Base-by-base conservation (phyloP, 2,888 invertebrate genomes). In the Cacoxenus indagator region DNA sequence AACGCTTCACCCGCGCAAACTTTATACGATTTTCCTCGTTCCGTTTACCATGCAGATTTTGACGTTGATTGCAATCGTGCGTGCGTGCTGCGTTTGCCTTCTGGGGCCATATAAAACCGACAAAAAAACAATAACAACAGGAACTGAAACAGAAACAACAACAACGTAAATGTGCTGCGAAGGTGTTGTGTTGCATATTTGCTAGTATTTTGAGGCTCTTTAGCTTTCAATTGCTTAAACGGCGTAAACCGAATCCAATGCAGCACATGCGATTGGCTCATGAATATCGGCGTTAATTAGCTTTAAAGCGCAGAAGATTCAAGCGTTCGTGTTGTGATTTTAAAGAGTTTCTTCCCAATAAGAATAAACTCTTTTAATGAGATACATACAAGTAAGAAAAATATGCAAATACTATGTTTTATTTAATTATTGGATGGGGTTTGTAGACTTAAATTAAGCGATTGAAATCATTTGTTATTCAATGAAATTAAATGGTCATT, bases 1-100 rank as follows among this genome's bases (percentile, higher is more conserved):
- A 59, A 31, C 59, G 59, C n/a, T n/a, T 59, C 61, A 81, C 80
- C 80, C 80, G 80, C 80, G 82, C 80, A 81, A 80, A 51, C 45
- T 17, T 54, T 37, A 22, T 68, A 75, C 82, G 82, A 81, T 82
- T 81, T 74, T 72, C 75, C 80, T 48, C 22, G 8, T 22, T 48
- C 19, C 22, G 51, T 37, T 51, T 51, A 11, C 51, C 19, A 51
- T 51, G 51, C 29, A 43, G 84, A 82, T 81, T 83, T 62, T 82
- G 77, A 75, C 82, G 81, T 76, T 78, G 84, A 81, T 81, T 83
- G 80, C 61, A 43, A 24, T 22, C 11, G 61, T 62, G 61, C 61
- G 61, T 62, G 61, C 24, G 6, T 61, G 55, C 57, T 80, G 80
- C 82, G 72, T 79, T 9, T 6, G 51, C 14, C 2, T 43, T 43